Evolutionary conservation across 2,797 vertebrate genomes (phyloP).

Genomic region (Pterois miles): DNA sequence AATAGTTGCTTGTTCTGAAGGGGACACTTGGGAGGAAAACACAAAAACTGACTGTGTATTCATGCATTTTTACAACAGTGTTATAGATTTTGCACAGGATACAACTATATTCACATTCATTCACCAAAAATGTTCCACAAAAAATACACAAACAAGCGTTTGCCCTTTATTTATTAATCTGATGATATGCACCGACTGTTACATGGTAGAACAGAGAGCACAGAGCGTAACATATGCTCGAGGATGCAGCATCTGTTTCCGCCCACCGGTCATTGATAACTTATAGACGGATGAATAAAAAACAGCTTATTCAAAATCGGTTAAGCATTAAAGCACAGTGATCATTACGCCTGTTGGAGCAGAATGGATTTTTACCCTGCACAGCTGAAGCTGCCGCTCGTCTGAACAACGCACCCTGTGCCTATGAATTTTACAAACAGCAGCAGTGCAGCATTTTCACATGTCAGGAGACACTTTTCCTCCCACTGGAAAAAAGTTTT

Average conservation of each 20-base stretch:
- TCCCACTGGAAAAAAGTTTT: constrained; percentile 32
- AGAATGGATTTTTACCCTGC: constrained; percentile 1
- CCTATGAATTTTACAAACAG: constrained; percentile 46
- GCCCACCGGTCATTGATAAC: neutral
- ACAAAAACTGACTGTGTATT: neutral
- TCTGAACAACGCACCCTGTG: constrained; percentile 23
- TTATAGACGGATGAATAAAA: constrained; percentile 2
- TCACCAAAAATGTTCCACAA: neutral
- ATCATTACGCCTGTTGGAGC: constrained; percentile 1
- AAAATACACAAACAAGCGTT: neutral
- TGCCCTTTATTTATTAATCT: neutral
- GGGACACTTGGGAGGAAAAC: neutral
- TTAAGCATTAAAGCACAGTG: constrained; percentile 13
- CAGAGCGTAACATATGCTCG: neutral
- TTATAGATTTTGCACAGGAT: neutral
- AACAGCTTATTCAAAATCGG: neutral
- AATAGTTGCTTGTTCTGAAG: neutral
- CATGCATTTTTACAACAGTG: neutral
- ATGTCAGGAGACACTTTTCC: constrained; percentile 34
- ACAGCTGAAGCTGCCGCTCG: constrained; percentile 2
- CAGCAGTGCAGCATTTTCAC: constrained; percentile 51
- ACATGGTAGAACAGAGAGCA: neutral
- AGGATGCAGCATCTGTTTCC: neutral
- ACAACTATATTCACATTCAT: neutral
- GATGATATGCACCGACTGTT: neutral